Evolutionary conservation across 1,140 invertebrate species (phyloP).

Genomic region (Drosophila navojoa): DNA sequence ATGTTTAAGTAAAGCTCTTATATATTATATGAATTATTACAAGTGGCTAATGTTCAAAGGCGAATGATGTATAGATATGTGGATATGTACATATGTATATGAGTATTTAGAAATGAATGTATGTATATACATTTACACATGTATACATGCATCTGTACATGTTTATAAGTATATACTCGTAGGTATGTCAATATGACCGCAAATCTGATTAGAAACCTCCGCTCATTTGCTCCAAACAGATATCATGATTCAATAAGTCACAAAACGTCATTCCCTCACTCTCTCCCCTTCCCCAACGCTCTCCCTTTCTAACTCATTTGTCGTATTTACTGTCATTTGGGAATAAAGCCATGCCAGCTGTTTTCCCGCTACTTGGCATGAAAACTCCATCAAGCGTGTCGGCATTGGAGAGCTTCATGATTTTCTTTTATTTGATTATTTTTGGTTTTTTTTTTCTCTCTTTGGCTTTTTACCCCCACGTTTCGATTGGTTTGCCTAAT

Average conservation of each 20-base stretch:
- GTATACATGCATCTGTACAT: too few relatives aligned
- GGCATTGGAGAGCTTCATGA: constrained; percentile 37
- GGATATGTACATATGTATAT: too few relatives aligned
- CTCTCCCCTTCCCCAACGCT: background rate
- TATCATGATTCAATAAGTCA: too few relatives aligned
- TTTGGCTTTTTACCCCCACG: constrained; percentile 18
- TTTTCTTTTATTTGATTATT: constrained; percentile 23
- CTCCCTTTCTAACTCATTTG: background rate
- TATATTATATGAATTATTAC: too few relatives aligned
- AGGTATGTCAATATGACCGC: background rate
- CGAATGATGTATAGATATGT: too few relatives aligned
- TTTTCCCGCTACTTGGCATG: background rate
- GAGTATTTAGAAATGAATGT: too few relatives aligned
- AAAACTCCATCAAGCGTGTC: constrained; percentile 28
- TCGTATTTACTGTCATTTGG: background rate
- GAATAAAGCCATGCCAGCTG: background rate
- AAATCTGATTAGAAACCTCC: background rate
- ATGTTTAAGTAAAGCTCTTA: background rate
- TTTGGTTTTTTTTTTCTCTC: background rate
- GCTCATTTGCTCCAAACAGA: too few relatives aligned
- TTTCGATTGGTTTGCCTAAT: constrained; percentile 47
- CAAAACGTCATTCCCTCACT: background rate
- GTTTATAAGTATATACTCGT: background rate
- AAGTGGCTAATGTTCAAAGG: too few relatives aligned
- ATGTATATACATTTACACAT: too few relatives aligned